Evolutionary conservation across 92 coral and sea anemone species (phyloP), one percentile per base, ranked within the genome.

Genomic region (Zoanthus solanderi): DNA sequence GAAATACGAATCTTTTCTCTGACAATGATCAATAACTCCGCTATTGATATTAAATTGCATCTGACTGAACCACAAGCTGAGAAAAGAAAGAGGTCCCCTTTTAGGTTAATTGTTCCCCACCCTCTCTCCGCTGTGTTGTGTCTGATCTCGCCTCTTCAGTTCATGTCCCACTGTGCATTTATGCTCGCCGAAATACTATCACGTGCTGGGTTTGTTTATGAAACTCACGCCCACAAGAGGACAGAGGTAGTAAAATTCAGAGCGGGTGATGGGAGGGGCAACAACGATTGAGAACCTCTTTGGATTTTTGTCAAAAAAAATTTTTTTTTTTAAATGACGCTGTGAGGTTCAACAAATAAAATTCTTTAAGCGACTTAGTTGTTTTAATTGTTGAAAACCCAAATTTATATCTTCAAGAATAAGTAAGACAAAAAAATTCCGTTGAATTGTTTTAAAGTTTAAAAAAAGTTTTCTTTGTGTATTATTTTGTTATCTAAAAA

Each of bases 121-220:
- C 84, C 74, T 16, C 73, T 12, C 84, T 75, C 65, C 47, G 75
- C 75, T 81, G 75, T 17, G 85, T 69, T 16, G 6, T 29, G 37
- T 47, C 0, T 46, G 45, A 81, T 14, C 75, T 75, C 75, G 61
- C 75, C 85, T 63, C 32, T 81, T 73, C 42, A 37, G 42, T 37
- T 11, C 44, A 29, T 2, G 8, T 81, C 85, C 85, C 34, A 31
- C 85, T 81, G 85, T 81, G 85, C 60, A 6, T 81, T 81, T 81
- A 81, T 18, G 47, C 46, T 81, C 18, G 85, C 85, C 85, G 85
- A 66, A 81, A 81, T 44, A 23, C 9, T 44, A 17, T 67, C 58
- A 81, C 85, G 75, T 66, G 85, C 85, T 66, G 85, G 57, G 85
- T 81, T 81, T 81, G 85, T 81, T 81, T 81, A 81, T 17, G 57